phyloP scores from a whole-genome alignment of 2,113 vertebrate genomes.

The Todiramphus chloris region DNA sequence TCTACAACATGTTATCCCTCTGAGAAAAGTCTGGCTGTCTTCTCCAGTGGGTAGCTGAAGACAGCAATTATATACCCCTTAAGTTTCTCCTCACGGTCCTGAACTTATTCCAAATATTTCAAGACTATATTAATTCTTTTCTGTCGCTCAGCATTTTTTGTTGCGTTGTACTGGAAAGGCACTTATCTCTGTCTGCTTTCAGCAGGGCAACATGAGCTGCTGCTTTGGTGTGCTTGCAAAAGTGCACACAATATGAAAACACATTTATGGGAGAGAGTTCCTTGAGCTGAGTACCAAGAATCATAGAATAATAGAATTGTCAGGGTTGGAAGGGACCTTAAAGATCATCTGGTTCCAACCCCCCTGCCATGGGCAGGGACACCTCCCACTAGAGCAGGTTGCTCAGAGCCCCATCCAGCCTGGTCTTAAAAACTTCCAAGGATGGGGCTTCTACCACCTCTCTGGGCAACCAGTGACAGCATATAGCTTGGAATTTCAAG shows the following conservation, averaged over 20 bases:
- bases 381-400: too few relatives aligned
- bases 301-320: too few relatives aligned
- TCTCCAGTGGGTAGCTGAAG: not conserved
- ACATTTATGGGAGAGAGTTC: not conserved
- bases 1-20: not conserved
- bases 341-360: too few relatives aligned
- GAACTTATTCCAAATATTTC: not conserved
- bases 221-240: not conserved
- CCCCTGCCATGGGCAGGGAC: too few relatives aligned
- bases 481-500: not conserved
- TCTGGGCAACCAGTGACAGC: not conserved
- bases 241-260: not conserved
- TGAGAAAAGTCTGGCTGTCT: not conserved
- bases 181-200: not conserved
- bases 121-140: not conserved
- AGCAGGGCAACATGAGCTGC: not conserved
- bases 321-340: too few relatives aligned
- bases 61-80: not conserved
- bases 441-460: too few relatives aligned
- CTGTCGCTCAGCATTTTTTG: not conserved
- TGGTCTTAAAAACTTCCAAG: too few relatives aligned
- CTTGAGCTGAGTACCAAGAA: not conserved
- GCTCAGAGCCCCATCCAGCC: too few relatives aligned
- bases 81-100: not conserved
- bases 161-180: not conserved